Evolutionary conservation across 2,888 invertebrate species (phyloP).

Genomic region (Orgyia antiqua): DNA sequence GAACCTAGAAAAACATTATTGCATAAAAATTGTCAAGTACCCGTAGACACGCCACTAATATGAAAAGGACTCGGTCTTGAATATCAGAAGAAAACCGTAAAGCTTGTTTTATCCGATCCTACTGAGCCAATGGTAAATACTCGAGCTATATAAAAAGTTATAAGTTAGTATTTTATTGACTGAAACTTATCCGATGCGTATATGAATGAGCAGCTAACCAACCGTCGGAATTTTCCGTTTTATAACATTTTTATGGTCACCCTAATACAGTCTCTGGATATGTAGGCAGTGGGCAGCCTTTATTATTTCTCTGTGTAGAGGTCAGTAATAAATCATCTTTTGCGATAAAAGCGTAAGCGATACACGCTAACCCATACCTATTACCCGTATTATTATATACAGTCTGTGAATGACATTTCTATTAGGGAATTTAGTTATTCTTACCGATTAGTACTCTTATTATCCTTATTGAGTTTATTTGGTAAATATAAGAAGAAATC

Average conservation of each 20-base stretch:
- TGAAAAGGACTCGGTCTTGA: slow-evolving; percentile 14
- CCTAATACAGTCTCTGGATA: slow-evolving; percentile 26
- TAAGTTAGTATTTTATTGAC: slow-evolving; percentile 17
- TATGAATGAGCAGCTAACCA: slow-evolving; percentile 23
- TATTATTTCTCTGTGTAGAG: slow-evolving; percentile 40
- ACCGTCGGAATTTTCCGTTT: slow-evolving; percentile 19
- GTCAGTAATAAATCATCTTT: slow-evolving; percentile 41
- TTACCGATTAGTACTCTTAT: slow-evolving; percentile 2
- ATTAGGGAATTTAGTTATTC: slow-evolving; percentile 12
- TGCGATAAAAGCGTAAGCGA: slow-evolving; percentile 36
- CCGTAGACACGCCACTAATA: background rate
- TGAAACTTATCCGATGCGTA: slow-evolving; percentile 14
- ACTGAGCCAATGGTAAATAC: slow-evolving; percentile 14
- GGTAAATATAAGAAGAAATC: background rate
- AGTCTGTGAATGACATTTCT: slow-evolving; percentile 15
- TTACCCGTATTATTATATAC: slow-evolving; percentile 4
- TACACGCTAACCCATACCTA: slow-evolving; percentile 13
- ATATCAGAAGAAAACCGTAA: slow-evolving; percentile 12
- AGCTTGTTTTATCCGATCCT: slow-evolving; percentile 21
- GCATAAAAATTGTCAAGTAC: background rate
- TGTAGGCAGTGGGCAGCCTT: slow-evolving; percentile 40
- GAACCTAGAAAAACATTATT: background rate
- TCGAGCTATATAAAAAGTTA: slow-evolving; percentile 7
- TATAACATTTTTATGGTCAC: slow-evolving; percentile 26
- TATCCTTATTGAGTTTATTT: slow-evolving; percentile 4